These are phyloP conservation scores for Tragelaphus scriptus DNA, from an alignment of 2,113 vertebrate genomes.

Conservation along the genomic window DNA sequence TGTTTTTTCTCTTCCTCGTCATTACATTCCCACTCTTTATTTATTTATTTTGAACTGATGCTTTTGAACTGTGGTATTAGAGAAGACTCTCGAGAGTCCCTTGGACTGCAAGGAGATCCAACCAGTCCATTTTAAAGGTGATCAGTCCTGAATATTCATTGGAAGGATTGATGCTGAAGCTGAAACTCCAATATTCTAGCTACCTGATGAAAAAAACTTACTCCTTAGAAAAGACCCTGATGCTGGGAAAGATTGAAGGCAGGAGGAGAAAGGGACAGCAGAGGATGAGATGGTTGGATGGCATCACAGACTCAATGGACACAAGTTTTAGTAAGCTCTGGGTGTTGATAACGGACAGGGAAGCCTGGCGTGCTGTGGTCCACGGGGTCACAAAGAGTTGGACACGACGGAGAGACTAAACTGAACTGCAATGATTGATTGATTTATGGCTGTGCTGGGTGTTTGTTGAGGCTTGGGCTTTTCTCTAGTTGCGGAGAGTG, in stretches of 20 bases:
- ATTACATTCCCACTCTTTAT: not conserved
- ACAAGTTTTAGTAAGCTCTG: not conserved
- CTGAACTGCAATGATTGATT: not conserved
- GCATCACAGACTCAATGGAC: not conserved
- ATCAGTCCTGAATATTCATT: too few relatives aligned
- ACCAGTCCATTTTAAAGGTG: too few relatives aligned
- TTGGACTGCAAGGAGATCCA: too few relatives aligned
- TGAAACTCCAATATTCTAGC: too few relatives aligned
- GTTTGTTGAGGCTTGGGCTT: rapidly evolving
- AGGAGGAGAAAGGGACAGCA: not conserved
- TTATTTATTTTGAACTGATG: not conserved
- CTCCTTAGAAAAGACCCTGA: not conserved
- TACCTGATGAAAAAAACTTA: not conserved
- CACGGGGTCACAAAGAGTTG: not conserved
- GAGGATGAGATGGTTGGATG: not conserved
- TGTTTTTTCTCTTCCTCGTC: not conserved
- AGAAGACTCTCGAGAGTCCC: too few relatives aligned
- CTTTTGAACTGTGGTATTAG: too few relatives aligned
- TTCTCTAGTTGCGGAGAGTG: not conserved
- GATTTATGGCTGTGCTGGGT: not conserved
- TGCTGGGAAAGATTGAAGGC: not conserved
- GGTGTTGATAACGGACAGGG: not conserved
- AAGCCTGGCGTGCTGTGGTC: rapidly evolving
- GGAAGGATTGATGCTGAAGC: too few relatives aligned
- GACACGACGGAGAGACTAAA: not conserved